These are phyloP conservation scores for Mastomys coucha DNA, from an alignment of 2,113 vertebrate species.

Conservation along the genomic window DNA sequence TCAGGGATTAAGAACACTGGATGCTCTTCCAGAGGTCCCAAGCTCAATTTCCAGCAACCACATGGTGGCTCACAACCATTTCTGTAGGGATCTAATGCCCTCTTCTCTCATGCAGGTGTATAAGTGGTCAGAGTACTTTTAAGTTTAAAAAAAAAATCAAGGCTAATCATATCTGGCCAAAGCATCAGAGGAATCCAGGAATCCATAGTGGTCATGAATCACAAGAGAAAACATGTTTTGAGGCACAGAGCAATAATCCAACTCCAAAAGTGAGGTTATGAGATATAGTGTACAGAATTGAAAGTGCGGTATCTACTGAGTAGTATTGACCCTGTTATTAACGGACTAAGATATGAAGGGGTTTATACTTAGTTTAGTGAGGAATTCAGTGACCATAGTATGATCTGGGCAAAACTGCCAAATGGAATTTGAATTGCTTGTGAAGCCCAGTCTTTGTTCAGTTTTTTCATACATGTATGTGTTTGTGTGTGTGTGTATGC, in stretches of 20 bases:
- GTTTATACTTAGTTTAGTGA: background rate
- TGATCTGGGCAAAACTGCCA: background rate
- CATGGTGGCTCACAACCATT: background rate
- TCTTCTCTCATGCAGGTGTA: background rate
- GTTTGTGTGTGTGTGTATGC: no score
- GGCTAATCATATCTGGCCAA: background rate
- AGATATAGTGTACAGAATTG: background rate
- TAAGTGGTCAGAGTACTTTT: background rate
- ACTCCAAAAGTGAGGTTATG: background rate
- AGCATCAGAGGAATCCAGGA: no score
- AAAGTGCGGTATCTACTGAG: background rate
- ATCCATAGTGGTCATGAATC: background rate
- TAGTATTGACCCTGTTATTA: background rate
- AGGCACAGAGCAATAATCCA: background rate
- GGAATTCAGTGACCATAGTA: background rate
- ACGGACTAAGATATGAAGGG: background rate
- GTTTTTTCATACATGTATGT: background rate
- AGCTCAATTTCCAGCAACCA: background rate
- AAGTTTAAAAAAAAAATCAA: background rate
- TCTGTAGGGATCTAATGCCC: background rate
- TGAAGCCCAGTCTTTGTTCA: background rate
- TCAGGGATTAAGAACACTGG: background rate
- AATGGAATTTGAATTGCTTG: background rate
- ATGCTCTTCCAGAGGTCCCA: background rate
- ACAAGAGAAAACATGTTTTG: background rate